Percentiles rank a stretch among this genome's conserved stretches.
phyloP scores from a whole-genome alignment of 2,113 vertebrate species.

The Paramormyrops kingsleyae region DNA sequence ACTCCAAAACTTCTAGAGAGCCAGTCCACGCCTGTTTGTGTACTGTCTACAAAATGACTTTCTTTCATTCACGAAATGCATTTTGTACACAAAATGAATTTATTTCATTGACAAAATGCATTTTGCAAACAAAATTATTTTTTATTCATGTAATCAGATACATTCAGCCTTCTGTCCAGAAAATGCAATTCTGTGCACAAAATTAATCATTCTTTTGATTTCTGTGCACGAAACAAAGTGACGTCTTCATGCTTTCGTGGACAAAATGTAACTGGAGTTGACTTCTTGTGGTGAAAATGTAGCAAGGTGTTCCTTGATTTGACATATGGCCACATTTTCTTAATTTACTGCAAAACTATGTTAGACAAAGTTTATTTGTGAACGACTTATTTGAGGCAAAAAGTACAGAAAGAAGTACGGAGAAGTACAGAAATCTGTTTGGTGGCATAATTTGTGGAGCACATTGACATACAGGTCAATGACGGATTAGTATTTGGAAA shows the following conservation, averaged over 20 bases:
- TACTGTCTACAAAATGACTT: not conserved
- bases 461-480: not conserved
- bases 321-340: not conserved
- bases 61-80: not conserved
- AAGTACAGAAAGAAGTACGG: no score
- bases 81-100: not conserved
- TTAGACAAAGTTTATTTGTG: not conserved
- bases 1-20: not conserved
- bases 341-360: not conserved
- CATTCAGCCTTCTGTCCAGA: not conserved
- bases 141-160: not conserved
- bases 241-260: not conserved
- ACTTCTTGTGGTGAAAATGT: not conserved
- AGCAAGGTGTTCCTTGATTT: not conserved
- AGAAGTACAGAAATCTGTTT: not conserved
- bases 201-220: not conserved
- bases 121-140: not conserved
- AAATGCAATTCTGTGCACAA: not conserved
- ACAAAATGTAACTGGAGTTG: not conserved
- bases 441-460: not conserved
- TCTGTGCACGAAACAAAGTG: not conserved
- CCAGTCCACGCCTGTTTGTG: not conserved
- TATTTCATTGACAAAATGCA: not conserved
- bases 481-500: not conserved
- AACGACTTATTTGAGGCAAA: not conserved